These are phyloP conservation scores for Falco rusticolus DNA, from an alignment of 2,797 vertebrate genomes.

Conservation along the genomic window DNA sequence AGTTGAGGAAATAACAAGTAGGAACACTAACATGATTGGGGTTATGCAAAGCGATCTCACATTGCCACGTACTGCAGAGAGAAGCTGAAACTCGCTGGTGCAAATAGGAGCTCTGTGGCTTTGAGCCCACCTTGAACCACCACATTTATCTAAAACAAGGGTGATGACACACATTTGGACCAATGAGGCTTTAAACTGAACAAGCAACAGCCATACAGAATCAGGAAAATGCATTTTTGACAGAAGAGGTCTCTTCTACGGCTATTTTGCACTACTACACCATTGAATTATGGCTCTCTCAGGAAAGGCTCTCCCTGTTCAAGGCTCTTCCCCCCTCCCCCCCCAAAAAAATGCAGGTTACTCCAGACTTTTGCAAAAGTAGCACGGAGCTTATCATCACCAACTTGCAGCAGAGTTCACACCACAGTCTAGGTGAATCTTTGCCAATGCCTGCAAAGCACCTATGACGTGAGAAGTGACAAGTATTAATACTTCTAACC, in stretches of 20 bases:
- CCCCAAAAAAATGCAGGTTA: not conserved
- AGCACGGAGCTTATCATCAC: not conserved
- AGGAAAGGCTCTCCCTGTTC: not conserved
- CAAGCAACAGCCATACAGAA: not conserved
- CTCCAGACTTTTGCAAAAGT: not conserved
- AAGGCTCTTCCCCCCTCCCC: not conserved
- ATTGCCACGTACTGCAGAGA: fast-evolving
- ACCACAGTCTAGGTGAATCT: not conserved
- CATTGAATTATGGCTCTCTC: not conserved
- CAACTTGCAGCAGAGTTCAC: not conserved
- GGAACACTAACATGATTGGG: not conserved
- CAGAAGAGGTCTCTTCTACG: not conserved
- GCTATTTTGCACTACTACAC: not conserved
- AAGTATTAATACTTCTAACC: not conserved
- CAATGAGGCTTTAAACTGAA: not conserved
- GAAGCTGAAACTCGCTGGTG: not conserved
- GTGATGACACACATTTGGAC: conserved; percentile 37
- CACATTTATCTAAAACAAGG: conserved; percentile 10
- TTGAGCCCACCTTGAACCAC: not conserved
- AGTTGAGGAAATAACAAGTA: not conserved
- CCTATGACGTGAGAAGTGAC: not conserved
- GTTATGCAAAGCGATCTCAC: not conserved
- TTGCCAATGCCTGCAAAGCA: not conserved
- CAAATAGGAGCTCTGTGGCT: not conserved
- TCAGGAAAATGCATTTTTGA: not conserved